These are phyloP conservation scores for Bujurquina vittata DNA, from an alignment of 2,113 vertebrate genomes.

Conservation along the genomic window DNA sequence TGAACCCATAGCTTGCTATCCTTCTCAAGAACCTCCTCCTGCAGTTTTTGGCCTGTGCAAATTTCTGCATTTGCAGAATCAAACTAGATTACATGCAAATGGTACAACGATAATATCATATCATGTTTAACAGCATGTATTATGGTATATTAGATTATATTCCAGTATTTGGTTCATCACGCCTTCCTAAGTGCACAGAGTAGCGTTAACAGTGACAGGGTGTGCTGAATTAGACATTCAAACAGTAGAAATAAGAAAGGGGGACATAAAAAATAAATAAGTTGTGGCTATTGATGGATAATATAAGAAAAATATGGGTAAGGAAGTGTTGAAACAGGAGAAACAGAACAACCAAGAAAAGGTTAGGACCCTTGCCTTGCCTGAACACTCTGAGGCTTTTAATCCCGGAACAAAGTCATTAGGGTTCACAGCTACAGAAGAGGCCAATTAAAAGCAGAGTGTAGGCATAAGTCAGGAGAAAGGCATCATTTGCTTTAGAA, in stretches of 20 bases:
- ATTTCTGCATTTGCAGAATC: background rate
- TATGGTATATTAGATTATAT: background rate
- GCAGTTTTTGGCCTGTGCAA: background rate
- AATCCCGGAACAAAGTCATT: constrained; percentile 81
- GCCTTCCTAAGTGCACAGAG: background rate
- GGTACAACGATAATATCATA: rapidly evolving
- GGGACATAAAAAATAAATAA: background rate
- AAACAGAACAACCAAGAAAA: constrained; percentile 56
- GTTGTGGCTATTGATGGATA: background rate
- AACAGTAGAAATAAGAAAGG: background rate
- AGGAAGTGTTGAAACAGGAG: background rate
- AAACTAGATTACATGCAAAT: background rate
- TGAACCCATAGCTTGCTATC: background rate
- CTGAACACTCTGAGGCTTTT: constrained; percentile 74
- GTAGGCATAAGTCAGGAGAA: constrained; percentile 63
- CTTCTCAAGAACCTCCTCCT: background rate
- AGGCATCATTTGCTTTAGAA: constrained; percentile 69
- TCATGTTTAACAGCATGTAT: background rate
- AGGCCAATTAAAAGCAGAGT: constrained; percentile 78
- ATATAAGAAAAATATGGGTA: constrained; percentile 12
- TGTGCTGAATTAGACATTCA: constrained; percentile 1
- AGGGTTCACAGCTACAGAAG: constrained; percentile 73
- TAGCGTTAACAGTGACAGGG: background rate
- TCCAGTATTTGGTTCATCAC: background rate
- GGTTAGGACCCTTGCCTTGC: constrained; percentile 71